Evolutionary conservation across 2,113 vertebrate species (phyloP), one percentile per base, ranked within the genome.

Genomic region (Leptosomus discolor): DNA sequence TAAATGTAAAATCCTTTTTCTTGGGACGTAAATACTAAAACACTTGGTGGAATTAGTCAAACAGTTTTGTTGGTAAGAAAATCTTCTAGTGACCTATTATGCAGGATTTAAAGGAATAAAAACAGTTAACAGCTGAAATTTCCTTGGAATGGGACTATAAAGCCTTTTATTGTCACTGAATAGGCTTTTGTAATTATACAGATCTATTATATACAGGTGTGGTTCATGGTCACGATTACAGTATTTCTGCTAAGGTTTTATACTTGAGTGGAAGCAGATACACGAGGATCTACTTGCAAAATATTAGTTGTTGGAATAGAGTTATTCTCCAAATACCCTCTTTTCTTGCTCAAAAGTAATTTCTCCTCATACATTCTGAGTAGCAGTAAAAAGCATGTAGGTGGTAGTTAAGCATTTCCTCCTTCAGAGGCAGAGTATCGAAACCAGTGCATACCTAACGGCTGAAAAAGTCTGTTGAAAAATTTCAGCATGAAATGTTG

Each of bases 401-500:
- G 2, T 8, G 23, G 17, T 29, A 58, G 5, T 56, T 88, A 68
- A 17, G 84, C 84, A 77, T 95, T 91, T 95, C 69, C 85, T 92
- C 81, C 86, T 91, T 95, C 68, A 91, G 87, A 95, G 86, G 91
- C 82, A 96, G 92, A 88, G 60, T 82, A 27, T 83, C 45, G 69
- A 76, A 92, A 71, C 9, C 48, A 92, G 29, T 77, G 63, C 61
- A 43, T 73, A 80, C 56, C 18, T 77, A 9, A 80, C 46, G 48
- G 65, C 54, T 92, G 61, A 75, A 60, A 78, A 74, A 45, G 57
- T 32, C 18, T 22, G 5, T n/a, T 73, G 43, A 86, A 65, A 91
- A 83, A 43, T 10, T 29, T 30, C 23, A 37, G 19, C 34, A 15
- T 80, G 34, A 37, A 73, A 43, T 29, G 8, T 34, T 86, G 53